phyloP scores from a whole-genome alignment of 2,113 vertebrate species.

The Pelecanus crispus region DNA sequence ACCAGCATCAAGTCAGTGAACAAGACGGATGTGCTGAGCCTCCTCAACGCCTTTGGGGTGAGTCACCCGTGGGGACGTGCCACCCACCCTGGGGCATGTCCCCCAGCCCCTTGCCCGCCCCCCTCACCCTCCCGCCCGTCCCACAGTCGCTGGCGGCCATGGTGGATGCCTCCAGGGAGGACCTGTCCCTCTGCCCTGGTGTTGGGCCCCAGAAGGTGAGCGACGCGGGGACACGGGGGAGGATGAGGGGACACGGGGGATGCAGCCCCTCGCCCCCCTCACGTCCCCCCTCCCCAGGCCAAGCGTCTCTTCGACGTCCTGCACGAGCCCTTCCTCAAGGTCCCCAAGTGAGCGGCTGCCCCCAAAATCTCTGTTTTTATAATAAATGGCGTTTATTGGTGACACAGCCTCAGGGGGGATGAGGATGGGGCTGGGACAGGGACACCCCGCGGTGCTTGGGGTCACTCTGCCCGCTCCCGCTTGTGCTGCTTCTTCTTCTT shows the following conservation, averaged over 20 bases:
- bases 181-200: conserved; percentile 70
- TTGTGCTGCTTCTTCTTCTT: neutral
- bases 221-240: too few relatives aligned
- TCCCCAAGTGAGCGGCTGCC: neutral
- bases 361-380: neutral
- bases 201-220: conserved; percentile 75
- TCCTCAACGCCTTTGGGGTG: conserved; percentile 85
- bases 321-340: conserved; percentile 65
- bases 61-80: conserved; percentile 4
- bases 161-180: conserved; percentile 52
- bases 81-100: neutral
- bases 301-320: conserved; percentile 65
- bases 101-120: too few relatives aligned
- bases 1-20: conserved; percentile 89
- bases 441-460: neutral
- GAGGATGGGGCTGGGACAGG: too few relatives aligned
- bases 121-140: too few relatives aligned
- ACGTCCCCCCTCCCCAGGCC: conserved; percentile 20
- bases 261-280: too few relatives aligned
- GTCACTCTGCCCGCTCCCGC: neutral
- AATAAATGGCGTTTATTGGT: neutral
- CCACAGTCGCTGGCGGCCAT: conserved; percentile 65
- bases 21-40: conserved; percentile 83
- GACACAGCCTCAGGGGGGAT: too few relatives aligned
- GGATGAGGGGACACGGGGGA: neutral